phyloP scores from a whole-genome alignment of 2,888 invertebrate genomes.

The Horisme vitalbata region DNA sequence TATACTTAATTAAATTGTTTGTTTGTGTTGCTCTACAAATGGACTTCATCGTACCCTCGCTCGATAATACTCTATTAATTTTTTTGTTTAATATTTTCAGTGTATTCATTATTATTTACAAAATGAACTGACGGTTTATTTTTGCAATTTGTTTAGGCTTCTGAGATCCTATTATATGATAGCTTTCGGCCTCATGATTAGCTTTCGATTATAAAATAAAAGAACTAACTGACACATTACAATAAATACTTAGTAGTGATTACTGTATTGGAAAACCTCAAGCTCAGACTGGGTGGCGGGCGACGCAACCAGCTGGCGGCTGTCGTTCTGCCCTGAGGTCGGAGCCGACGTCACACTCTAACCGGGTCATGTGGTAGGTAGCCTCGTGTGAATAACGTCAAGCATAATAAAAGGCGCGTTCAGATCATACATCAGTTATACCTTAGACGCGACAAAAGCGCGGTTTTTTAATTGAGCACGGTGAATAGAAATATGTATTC shows the following conservation, averaged over 20 bases:
- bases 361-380: slow-evolving; percentile 59
- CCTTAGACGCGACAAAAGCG: too few species aligned
- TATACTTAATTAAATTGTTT: too few species aligned
- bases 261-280: slow-evolving; percentile 18
- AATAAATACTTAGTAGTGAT: background rate
- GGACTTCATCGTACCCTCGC: background rate
- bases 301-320: slow-evolving; percentile 15
- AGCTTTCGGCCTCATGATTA: too few species aligned
- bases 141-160: too few species aligned
- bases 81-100: too few species aligned
- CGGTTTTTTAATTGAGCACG: too few species aligned
- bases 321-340: slow-evolving; percentile 53
- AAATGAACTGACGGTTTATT: too few species aligned
- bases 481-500: too few species aligned
- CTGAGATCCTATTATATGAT: too few species aligned
- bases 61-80: background rate
- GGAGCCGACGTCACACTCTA: slow-evolving; percentile 61
- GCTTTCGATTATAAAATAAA: too few species aligned
- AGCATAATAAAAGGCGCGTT: slow-evolving; percentile 8
- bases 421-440: slow-evolving; percentile 9
- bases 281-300: slow-evolving; percentile 35
- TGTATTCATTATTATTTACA: too few species aligned
- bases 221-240: background rate
- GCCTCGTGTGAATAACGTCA: slow-evolving; percentile 35
- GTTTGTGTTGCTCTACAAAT: background rate